Evolutionary conservation across 1,140 invertebrate species (phyloP), one percentile per base, ranked within the genome.

Genomic region (Drosophila teissieri): DNA sequence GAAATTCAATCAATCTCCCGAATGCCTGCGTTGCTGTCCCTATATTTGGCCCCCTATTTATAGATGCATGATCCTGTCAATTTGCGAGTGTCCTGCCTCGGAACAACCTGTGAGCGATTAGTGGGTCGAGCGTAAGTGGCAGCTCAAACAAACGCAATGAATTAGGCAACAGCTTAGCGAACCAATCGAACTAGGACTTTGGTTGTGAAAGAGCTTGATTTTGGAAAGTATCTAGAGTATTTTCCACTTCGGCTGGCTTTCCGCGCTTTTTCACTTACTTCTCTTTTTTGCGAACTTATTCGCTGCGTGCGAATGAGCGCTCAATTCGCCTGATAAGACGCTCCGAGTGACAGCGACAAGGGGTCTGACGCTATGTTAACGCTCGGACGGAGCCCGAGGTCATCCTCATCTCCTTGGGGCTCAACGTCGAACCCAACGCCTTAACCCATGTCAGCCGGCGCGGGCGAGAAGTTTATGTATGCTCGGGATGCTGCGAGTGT

Each of bases 241-340:
- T 46, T 55, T 34, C 3, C 17, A 10, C 27, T 64, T 40, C 61
- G 58, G 34, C 24, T 72, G 8, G 11, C 17, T 24, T 31, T 54
- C 3, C 3, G 14, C 15, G 14, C 8, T 40, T 31, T 45, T 17
- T 31, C 22, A 3, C 24, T 8, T n/a, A 10, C 24, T 27, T 63
- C 37, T 39, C 53, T 53, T 62, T 55, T 70, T 60, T 44, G 54
- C 51, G 42, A 82, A 82, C 81, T 76, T 76, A 76, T 86, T 86
- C 73, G 83, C 72, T 86, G 83, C 83, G 83, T 88, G 83, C 74
- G 83, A 88, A 83, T 88, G 70, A 82, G 79, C 58, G 83, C 83
- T 86, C 84, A 79, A 79, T 79, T 79, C 70, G 83, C 62, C 81
- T 86, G 83, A 86, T 86, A 86, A 86, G 83, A 76, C 69, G 60